Evolutionary conservation across 2,113 vertebrate species (phyloP).

Genomic region (Rhea pennata): DNA sequence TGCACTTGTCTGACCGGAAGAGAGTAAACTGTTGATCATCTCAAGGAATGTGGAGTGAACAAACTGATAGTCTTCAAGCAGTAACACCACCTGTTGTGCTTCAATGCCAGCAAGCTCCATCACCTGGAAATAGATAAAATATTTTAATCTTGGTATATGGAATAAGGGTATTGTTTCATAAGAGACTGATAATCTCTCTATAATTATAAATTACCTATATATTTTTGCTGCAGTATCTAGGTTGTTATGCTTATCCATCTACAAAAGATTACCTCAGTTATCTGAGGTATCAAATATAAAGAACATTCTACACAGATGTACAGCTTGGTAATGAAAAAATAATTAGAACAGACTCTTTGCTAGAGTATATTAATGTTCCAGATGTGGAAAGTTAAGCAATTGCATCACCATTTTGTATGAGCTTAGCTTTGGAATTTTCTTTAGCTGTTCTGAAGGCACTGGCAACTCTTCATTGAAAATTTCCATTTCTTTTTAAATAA

Average conservation of each 20-base stretch:
- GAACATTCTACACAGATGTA: background rate
- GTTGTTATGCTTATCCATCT: background rate
- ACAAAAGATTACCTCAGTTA: background rate
- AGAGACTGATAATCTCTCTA: background rate
- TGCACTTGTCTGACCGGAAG: slow-evolving; percentile 87
- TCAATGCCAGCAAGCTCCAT: slow-evolving; percentile 92
- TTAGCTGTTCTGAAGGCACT: background rate
- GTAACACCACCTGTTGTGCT: slow-evolving; percentile 89
- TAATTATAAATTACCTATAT: background rate
- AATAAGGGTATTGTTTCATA: background rate
- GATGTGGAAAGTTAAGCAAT: background rate
- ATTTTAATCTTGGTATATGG: background rate
- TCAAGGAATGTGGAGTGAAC: slow-evolving; percentile 90
- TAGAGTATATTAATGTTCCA: background rate
- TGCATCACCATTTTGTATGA: background rate
- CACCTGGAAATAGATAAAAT: slow-evolving; percentile 76
- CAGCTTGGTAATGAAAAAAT: background rate
- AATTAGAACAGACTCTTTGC: background rate
- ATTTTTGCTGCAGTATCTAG: background rate
- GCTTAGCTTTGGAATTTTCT: background rate
- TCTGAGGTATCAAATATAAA: background rate
- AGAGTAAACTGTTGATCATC: slow-evolving; percentile 96
- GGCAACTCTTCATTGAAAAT: background rate
- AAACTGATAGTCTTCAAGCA: slow-evolving; percentile 96
- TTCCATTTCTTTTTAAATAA: background rate